phyloP scores from a whole-genome alignment of 2,888 invertebrate genomes.

The Quadroppia sp. region DNA sequence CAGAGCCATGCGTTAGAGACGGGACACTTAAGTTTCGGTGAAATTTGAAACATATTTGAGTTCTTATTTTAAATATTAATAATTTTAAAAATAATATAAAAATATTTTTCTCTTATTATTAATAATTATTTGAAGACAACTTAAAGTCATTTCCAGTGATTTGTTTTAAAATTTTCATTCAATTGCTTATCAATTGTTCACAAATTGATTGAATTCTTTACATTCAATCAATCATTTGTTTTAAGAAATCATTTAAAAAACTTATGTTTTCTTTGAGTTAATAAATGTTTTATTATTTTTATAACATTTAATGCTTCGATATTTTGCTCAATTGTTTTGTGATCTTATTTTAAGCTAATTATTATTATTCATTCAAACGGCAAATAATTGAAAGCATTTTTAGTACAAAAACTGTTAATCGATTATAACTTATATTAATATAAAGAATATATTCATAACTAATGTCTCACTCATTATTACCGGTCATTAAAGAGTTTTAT shows the following conservation, averaged over 20 bases:
- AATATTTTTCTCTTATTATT: neutral
- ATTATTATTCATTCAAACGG: no score
- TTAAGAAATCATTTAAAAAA: neutral
- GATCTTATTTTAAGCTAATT: neutral
- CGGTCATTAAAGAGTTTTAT: neutral
- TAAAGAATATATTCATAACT: neutral
- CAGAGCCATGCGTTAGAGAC: conserved; percentile 78
- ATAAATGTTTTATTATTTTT: neutral
- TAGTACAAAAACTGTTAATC: conserved; percentile 2
- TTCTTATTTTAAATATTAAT: neutral
- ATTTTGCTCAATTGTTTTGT: neutral
- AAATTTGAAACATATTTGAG: conserved; percentile 49
- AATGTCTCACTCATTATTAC: conserved; percentile 1
- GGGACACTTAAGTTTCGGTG: conserved; percentile 62
- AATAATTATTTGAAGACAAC: neutral
- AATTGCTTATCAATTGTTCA: neutral
- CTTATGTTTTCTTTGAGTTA: neutral
- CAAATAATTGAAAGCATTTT: neutral
- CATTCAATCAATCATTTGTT: neutral
- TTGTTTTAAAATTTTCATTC: neutral
- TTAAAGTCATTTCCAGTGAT: neutral
- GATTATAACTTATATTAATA: no score
- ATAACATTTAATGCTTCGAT: neutral
- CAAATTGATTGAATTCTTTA: no score
- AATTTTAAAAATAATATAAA: conserved; percentile 2